Conservation (phyloP, 2,888 invertebrate species). For the Plebejus anna region DNA sequence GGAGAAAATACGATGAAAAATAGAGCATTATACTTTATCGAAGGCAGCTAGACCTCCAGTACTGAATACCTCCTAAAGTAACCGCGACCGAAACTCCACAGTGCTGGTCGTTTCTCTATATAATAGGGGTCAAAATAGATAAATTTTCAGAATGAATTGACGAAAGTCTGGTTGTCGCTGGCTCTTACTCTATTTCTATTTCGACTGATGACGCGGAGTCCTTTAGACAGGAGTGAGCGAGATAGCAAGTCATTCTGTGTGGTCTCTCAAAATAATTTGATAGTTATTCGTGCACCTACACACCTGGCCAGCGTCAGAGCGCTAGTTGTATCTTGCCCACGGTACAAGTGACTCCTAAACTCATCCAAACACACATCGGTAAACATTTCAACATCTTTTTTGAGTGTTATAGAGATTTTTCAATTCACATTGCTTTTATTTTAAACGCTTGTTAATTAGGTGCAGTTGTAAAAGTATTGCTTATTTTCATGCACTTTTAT, state of each 20-base stretch:
- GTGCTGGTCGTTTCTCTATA: no score
- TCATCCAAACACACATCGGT: constrained; percentile 42
- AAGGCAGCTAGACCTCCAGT: no score
- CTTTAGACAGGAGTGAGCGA: constrained; percentile 28
- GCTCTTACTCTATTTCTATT: constrained; percentile 7
- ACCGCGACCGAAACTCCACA: no score
- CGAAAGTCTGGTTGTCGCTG: no score
- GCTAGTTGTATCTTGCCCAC: constrained; percentile 54
- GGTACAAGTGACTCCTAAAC: constrained; percentile 48
- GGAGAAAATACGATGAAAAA: no score
- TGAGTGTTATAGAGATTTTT: background rate
- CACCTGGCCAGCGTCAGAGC: constrained; percentile 64
- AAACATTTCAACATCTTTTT: constrained; percentile 24
- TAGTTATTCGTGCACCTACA: constrained; percentile 49
- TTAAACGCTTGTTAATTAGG: background rate
- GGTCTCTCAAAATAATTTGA: constrained; percentile 36
- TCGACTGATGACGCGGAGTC: constrained; percentile 5
- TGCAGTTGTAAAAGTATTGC: background rate
- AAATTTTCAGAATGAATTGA: no score
- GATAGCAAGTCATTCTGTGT: constrained; percentile 32
- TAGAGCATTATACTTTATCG: no score
- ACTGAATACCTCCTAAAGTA: no score
- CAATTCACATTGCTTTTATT: background rate
- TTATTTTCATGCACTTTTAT: background rate
- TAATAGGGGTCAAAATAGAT: no score